Base-by-base conservation (phyloP, 2,888 invertebrate species). In the Drosophila flavopinicola region DNA sequence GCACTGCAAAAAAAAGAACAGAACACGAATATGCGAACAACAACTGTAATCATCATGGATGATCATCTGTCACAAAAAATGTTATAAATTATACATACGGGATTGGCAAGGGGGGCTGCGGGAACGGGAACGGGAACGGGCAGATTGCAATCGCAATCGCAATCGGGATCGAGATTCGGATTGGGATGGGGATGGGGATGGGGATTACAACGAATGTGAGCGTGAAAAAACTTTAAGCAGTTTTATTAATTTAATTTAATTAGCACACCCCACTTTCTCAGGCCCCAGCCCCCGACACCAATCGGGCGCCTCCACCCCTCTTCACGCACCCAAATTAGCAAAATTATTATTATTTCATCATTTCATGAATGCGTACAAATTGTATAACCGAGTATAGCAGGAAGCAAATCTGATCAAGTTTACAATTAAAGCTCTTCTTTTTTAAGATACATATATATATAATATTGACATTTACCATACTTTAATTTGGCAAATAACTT, bases 51-150 rank as follows among this genome's bases (percentile, higher is more conserved):
- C 58, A 69, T 72, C 64, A 70, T 61, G 53, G 39, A 57, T 47
- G 57, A 72, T 78, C 71, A 78, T 85, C 85, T 75, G 86, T 84
- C 85, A 76, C 71, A 87, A 85, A 88, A 88, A 88, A 88, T 88
- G 88, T 88, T 88, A 88, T 89, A 88, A 88, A 89, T 89, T 88
- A 88, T 88, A 89, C 89, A 88, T 89, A 78, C 25, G 61, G 53
- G 42, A 47, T 51, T 29, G 20, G 42, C 44, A 54, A 52, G 42
- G 37, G 33, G 30, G 17, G 17, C 6, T 1, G n/a, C 1, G 13
- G 35, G 10, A 10, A 2, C 10, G 37, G 37, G 20, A 3, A 6
- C 17, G 6, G 37, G 11, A 37, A 11, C 6, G 13, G 24, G 15
- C n/a, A 11, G n/a, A n/a, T n/a, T n/a, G n/a, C n/a, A n/a, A n/a